Base-by-base conservation (phyloP, 2,797 vertebrate species). In the Spinus olivaceus region DNA sequence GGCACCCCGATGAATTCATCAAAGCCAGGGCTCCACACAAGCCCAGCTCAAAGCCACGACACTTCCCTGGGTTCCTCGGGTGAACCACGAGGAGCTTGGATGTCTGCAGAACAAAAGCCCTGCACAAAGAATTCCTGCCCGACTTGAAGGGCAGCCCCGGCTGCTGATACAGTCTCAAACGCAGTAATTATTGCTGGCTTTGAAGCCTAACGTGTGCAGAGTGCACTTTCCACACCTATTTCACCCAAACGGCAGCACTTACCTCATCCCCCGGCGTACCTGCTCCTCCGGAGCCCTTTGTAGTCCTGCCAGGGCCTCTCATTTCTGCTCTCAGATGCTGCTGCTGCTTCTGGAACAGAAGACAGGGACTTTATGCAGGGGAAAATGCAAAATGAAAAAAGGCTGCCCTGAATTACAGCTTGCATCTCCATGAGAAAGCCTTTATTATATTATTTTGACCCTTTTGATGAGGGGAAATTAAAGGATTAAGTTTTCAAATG, bases 401-500 rank as follows among this genome's bases (percentile, higher is more conserved):
- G 67, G 78, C 82, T 76, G 59, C 67, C 66, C 71, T 46, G 71
- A 95, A 92, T 91, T 85, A 86, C 89, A 92, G 78, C 69, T 91
- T 90, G 16, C 94, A 95, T 92, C 60, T 28, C 82, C 90, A 97
- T 91, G 97, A 97, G 97, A 98, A 95, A 95, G 71, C 51, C 78
- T 87, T 80, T 42, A 60, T 83, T 57, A n/a, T 20, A 33, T 66
- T 90, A 84, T 91, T 94, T 82, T 4, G 3, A 81, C 67, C 77
- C 3, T 0, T 93, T 88, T 61, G 95, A 97, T 95, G 95, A 97
- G 89, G 57, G 91, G 86, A 98, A 98, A 98, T 98, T 97, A 98
- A 98, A 98, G 97, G 98, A 97, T 98, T 98, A 94, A 50, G 81
- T 98, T 98, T 97, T 98, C 97, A 97, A 86, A 91, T 41, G 91